Conservation (phyloP, 2,113 vertebrate species). For the Cyanoliseus patagonus region DNA sequence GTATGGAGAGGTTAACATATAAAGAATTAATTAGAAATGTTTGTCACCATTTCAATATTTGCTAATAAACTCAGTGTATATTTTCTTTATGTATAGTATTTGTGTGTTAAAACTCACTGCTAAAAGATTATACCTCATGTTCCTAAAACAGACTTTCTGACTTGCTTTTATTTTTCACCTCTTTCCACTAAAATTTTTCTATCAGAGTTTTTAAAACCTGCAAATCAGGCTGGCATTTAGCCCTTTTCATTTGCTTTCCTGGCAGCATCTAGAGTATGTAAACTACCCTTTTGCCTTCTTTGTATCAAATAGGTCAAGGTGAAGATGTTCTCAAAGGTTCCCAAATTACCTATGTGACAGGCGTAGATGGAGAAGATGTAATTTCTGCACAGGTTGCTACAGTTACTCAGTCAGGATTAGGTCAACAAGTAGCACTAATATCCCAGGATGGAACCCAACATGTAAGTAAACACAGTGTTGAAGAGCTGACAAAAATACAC, state of each 20-base stretch:
- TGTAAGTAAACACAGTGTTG: slow-evolving; percentile 69
- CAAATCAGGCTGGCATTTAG: neutral
- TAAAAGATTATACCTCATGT: fast-evolving
- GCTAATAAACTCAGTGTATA: neutral
- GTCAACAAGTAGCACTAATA: slow-evolving; percentile 94
- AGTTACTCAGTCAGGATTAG: slow-evolving; percentile 82
- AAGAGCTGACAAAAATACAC: neutral
- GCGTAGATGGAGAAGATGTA: slow-evolving; percentile 89
- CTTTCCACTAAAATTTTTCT: neutral
- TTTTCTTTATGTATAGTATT: neutral
- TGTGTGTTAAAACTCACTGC: neutral
- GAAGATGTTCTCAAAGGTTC: slow-evolving; percentile 87
- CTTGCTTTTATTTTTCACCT: neutral
- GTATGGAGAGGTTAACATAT: slow-evolving; percentile 44
- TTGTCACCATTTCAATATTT: neutral
- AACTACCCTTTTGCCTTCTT: neutral
- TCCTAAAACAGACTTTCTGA: neutral
- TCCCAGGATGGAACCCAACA: slow-evolving; percentile 97
- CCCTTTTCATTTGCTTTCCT: neutral
- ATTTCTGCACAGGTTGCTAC: slow-evolving; percentile 86
- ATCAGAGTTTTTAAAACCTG: neutral
- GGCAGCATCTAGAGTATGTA: neutral
- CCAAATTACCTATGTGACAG: slow-evolving; percentile 86
- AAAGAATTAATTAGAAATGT: neutral
- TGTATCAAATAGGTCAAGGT: slow-evolving; percentile 80